A percentile compares a stretch with the other conserved stretches of the same genome.
Evolutionary conservation across 2,113 vertebrate genomes (phyloP).

Genomic region (Callorhinus ursinus): DNA sequence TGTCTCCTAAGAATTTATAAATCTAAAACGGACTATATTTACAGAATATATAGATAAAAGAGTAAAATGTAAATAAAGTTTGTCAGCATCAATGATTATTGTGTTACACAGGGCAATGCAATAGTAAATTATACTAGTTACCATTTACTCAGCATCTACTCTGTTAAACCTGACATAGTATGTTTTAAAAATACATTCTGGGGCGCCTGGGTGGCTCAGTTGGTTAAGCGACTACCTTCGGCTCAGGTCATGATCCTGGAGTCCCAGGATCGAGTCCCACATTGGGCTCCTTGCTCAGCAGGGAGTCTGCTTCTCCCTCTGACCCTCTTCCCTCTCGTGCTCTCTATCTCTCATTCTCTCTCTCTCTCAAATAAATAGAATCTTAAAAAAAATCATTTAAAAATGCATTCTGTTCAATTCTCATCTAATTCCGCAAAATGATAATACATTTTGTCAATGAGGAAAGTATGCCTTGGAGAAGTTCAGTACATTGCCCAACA

Average conservation of each 20-base stretch:
- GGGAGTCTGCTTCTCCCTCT: too few relatives aligned
- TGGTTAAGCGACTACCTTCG: too few relatives aligned
- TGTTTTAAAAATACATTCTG: neutral
- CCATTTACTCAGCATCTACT: neutral
- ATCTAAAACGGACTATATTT: neutral
- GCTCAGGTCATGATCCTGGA: too few relatives aligned
- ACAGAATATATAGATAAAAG: neutral
- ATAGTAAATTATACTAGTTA: neutral
- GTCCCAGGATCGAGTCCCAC: too few relatives aligned
- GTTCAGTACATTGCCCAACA: neutral
- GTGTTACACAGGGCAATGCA: neutral
- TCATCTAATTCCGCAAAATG: neutral
- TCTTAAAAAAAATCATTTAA: neutral
- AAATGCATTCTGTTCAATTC: neutral
- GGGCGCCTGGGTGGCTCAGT: too few relatives aligned
- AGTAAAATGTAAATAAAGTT: neutral
- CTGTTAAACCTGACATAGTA: neutral
- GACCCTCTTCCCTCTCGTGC: too few relatives aligned
- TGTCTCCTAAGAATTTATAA: neutral
- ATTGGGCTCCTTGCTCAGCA: too few relatives aligned
- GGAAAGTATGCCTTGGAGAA: neutral
- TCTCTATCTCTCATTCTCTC: too few relatives aligned
- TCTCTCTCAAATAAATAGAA: too few relatives aligned
- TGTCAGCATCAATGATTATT: neutral
- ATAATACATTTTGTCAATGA: neutral